Conservation (phyloP, 2,888 invertebrate genomes). For the Drosophila leonis region DNA sequence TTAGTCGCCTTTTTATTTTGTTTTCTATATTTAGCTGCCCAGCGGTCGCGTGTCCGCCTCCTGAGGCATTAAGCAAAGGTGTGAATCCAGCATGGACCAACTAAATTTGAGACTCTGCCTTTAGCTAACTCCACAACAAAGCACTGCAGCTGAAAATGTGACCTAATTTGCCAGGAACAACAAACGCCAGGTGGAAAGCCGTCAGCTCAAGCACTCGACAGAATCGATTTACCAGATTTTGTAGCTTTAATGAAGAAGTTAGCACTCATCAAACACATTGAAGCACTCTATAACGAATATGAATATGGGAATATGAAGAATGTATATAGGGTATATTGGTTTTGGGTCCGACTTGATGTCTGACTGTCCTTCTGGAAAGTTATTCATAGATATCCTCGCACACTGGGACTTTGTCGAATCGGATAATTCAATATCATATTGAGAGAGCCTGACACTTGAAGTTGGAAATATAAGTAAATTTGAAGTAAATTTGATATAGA, state of each 20-base stretch:
- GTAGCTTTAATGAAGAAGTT: not conserved
- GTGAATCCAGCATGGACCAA: conserved; percentile 24
- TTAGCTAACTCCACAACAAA: not conserved
- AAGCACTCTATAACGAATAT: no score
- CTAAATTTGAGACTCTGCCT: conserved; percentile 1
- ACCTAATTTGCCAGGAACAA: conserved; percentile 7
- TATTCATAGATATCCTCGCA: no score
- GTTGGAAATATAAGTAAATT: no score
- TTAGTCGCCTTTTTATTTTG: conserved; percentile 26
- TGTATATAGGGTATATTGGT: no score
- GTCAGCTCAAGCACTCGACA: not conserved
- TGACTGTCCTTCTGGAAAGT: no score
- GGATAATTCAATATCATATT: no score
- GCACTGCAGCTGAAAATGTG: conserved; percentile 1
- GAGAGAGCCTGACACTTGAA: no score
- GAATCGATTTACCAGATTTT: not conserved
- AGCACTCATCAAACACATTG: not conserved
- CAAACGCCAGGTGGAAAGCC: not conserved
- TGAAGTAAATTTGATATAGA: no score
- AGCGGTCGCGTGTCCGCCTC: conserved; percentile 39
- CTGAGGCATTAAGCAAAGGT: conserved; percentile 14
- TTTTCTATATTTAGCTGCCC: conserved; percentile 50
- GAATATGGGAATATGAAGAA: no score
- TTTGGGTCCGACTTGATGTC: no score
- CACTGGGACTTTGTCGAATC: no score